Conservation (phyloP, 2,797 vertebrate species). For the Pseudomugil tenellus region DNA sequence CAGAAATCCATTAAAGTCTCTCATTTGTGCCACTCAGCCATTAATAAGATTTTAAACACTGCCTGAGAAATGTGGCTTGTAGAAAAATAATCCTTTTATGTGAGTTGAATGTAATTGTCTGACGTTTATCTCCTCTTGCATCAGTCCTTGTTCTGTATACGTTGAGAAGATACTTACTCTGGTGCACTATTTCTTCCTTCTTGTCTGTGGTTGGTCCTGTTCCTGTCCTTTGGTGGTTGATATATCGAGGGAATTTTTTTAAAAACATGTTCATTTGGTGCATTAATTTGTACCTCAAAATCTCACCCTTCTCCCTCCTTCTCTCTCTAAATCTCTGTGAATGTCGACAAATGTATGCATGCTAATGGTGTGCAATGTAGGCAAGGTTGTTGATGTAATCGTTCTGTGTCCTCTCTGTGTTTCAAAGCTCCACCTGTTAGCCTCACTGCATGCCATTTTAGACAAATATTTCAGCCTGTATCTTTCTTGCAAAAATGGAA, state of each 20-base stretch:
- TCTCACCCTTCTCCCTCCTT: slow-evolving; percentile 53
- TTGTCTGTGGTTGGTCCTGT: slow-evolving; percentile 81
- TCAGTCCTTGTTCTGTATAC: slow-evolving; percentile 77
- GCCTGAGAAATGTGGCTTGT: slow-evolving; percentile 69
- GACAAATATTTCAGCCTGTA: slow-evolving; percentile 84
- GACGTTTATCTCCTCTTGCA: slow-evolving; percentile 79
- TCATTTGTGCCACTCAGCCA: slow-evolving; percentile 47
- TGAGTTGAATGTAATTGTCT: slow-evolving; percentile 86
- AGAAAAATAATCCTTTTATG: slow-evolving; percentile 77
- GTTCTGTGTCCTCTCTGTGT: slow-evolving; percentile 85
- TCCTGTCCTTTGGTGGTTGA: slow-evolving; percentile 81
- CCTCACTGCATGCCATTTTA: slow-evolving; percentile 92
- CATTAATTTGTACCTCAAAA: slow-evolving; percentile 82
- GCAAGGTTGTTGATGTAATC: slow-evolving; percentile 82
- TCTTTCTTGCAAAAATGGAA: slow-evolving; percentile 91
- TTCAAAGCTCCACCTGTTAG: slow-evolving; percentile 84
- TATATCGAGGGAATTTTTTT: slow-evolving; percentile 66
- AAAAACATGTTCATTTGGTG: slow-evolving; percentile 75
- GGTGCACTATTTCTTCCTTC: slow-evolving; percentile 65
- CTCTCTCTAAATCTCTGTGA: slow-evolving; percentile 64
- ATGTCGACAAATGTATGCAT: slow-evolving; percentile 85
- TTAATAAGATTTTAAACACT: slow-evolving; percentile 66
- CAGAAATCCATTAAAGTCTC: slow-evolving; percentile 17
- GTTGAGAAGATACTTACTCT: slow-evolving; percentile 71
- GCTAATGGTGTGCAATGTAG: slow-evolving; percentile 83